Evolutionary conservation across 1,140 invertebrate genomes (phyloP).

Genomic region (Drosophila nigromelanica): DNA sequence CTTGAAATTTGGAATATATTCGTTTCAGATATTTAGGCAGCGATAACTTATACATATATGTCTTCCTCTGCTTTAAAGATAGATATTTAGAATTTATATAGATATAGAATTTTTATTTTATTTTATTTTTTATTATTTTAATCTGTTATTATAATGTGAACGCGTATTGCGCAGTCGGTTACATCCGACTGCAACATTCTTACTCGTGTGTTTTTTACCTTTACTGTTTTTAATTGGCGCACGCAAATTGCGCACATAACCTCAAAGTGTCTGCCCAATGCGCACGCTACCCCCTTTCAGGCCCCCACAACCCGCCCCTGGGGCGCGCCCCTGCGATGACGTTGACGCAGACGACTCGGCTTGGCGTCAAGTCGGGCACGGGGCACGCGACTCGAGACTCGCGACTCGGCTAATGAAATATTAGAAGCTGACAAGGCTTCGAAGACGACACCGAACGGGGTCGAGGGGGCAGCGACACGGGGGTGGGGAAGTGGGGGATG

Average conservation of each 20-base stretch:
- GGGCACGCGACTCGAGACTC: conserved; percentile 62
- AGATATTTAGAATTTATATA: too few relatives aligned
- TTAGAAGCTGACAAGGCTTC: conserved; percentile 71
- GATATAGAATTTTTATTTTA: too few relatives aligned
- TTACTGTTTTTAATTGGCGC: conserved; percentile 68
- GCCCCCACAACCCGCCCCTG: conserved; percentile 4
- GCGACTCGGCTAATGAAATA: conserved; percentile 74
- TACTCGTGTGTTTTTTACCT: not conserved
- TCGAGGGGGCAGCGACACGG: not conserved
- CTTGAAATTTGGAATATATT: too few relatives aligned
- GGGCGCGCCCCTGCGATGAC: conserved; percentile 21
- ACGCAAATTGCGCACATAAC: conserved; percentile 79
- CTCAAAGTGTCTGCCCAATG: conserved; percentile 56
- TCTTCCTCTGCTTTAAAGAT: too few relatives aligned
- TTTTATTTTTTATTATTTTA: too few relatives aligned
- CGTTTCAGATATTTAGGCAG: too few relatives aligned
- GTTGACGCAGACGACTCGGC: conserved; percentile 36
- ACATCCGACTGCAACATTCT: not conserved
- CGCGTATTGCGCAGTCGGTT: not conserved
- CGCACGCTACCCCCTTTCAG: conserved; percentile 12
- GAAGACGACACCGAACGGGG: conserved; percentile 53
- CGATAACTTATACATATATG: too few relatives aligned
- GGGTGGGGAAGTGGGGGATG: not conserved
- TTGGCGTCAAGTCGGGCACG: not conserved
- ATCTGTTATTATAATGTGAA: too few relatives aligned